These are phyloP conservation scores for Bellardia pandia DNA, from an alignment of 2,888 invertebrate genomes.

Conservation along the genomic window DNA sequence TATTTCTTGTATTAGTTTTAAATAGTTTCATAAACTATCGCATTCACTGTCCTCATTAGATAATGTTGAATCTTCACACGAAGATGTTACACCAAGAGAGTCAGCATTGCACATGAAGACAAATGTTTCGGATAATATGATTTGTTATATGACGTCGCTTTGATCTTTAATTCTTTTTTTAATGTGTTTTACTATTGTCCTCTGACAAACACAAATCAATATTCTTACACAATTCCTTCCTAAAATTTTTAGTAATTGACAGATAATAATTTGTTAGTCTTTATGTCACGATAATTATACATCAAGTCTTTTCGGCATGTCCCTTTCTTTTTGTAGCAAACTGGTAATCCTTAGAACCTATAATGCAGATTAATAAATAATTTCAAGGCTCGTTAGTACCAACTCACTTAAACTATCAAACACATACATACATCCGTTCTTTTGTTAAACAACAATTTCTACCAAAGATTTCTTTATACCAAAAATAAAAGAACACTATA, in stretches of 20 bases:
- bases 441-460: conserved; percentile 23
- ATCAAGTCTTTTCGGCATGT: neutral
- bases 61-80: too few species aligned
- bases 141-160: too few species aligned
- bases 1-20: too few species aligned
- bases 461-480: conserved; percentile 38
- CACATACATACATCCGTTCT: conserved; percentile 49
- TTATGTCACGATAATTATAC: conserved; percentile 47
- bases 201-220: neutral
- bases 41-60: too few species aligned
- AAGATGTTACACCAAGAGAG: too few species aligned
- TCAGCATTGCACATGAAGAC: too few species aligned
- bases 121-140: too few species aligned
- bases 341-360: neutral
- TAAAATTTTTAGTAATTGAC: conserved; percentile 49
- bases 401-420: conserved; percentile 8
- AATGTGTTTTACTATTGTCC: neutral
- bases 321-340: neutral
- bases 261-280: conserved; percentile 60
- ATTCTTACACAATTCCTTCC: neutral
- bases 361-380: conserved; percentile 30
- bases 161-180: too few species aligned
- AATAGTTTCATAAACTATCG: too few species aligned
- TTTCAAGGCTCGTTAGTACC: conserved; percentile 51
- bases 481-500: neutral